Evolutionary conservation across 2,888 invertebrate genomes (phyloP).

Genomic region (Cephus pygmeus): DNA sequence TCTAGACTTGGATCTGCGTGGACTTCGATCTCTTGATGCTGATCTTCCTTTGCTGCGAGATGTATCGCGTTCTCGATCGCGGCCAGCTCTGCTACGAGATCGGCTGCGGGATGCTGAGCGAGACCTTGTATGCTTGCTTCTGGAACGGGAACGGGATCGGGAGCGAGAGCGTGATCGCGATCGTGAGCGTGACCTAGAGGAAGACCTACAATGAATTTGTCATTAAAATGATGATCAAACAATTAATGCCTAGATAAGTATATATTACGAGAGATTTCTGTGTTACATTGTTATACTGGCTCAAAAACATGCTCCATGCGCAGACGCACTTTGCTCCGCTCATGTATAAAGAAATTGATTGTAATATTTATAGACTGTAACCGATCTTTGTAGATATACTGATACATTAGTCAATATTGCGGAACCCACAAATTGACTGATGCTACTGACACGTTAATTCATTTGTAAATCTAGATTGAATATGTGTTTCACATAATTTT

Average conservation of each 20-base stretch:
- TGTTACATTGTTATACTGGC: slow-evolving; percentile 7
- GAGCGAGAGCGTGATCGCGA: slow-evolving; percentile 67
- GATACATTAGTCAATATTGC: background rate
- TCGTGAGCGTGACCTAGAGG: slow-evolving; percentile 55
- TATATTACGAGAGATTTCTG: background rate
- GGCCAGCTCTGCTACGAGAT: slow-evolving; percentile 66
- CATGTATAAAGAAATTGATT: background rate
- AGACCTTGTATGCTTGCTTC: slow-evolving; percentile 66
- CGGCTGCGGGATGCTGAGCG: slow-evolving; percentile 77
- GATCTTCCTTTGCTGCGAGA: slow-evolving; percentile 56
- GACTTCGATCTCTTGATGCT: slow-evolving; percentile 55
- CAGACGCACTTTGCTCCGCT: background rate
- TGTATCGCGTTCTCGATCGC: slow-evolving; percentile 44
- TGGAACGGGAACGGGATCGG: slow-evolving; percentile 66
- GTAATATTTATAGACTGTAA: background rate
- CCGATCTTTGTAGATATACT: background rate
- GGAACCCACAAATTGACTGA: background rate
- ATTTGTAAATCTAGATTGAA: background rate
- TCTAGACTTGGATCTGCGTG: slow-evolving; percentile 58
- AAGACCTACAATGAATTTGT: slow-evolving; percentile 48
- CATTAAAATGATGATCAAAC: slow-evolving; percentile 21
- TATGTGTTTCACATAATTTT: background rate
- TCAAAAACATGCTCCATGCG: slow-evolving; percentile 1
- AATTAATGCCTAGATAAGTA: slow-evolving; percentile 15
- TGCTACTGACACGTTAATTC: background rate